Evolutionary conservation across 2,797 vertebrate genomes (phyloP).

Genomic region (Staurois parvus): DNA sequence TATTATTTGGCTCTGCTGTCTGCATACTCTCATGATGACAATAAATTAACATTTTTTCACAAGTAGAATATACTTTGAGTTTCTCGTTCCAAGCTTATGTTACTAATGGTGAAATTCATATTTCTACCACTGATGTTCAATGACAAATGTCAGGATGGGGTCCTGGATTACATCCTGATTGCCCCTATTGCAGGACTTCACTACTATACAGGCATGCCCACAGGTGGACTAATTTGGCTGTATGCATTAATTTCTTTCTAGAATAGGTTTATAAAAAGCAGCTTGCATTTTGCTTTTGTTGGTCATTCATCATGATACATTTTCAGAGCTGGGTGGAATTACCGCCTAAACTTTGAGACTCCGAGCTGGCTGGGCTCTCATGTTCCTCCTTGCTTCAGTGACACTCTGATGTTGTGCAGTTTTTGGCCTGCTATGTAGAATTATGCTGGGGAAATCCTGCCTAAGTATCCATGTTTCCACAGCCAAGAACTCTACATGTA

Average conservation of each 20-base stretch:
- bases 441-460: constrained; percentile 38
- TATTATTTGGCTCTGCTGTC: too few relatives aligned
- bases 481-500: neutral
- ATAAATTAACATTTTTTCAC: too few relatives aligned
- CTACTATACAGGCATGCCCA: neutral
- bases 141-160: neutral
- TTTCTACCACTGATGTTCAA: neutral
- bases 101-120: too few relatives aligned
- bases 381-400: constrained; percentile 19
- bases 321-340: neutral
- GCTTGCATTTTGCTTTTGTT: neutral
- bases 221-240: neutral
- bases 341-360: neutral
- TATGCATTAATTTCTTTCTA: neutral
- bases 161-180: neutral
- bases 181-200: neutral
- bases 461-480: constrained; percentile 16
- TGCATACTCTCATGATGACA: too few relatives aligned
- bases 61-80: too few relatives aligned
- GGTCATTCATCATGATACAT: neutral
- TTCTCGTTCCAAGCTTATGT: too few relatives aligned
- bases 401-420: constrained; percentile 28
- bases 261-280: neutral
- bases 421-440: constrained; percentile 8
- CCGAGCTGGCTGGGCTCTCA: neutral